These are phyloP conservation scores for Antechinus stuartii DNA, from an alignment of 2,113 vertebrate genomes.

Conservation along the genomic window DNA sequence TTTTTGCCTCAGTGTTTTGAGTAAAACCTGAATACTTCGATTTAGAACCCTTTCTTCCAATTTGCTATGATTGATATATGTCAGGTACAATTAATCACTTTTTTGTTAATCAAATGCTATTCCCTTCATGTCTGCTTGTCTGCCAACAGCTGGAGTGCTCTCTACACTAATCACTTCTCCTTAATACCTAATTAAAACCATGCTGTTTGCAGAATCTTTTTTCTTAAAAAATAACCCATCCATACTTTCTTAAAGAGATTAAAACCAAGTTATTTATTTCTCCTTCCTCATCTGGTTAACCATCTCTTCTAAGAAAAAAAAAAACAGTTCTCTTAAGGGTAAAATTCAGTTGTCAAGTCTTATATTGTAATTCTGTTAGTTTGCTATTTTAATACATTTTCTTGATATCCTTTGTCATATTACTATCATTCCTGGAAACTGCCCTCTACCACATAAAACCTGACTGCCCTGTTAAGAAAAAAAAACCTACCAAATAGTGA, in stretches of 20 bases:
- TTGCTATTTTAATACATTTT: too few relatives aligned
- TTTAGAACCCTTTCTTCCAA: too few relatives aligned
- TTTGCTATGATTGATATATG: not conserved
- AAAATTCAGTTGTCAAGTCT: too few relatives aligned
- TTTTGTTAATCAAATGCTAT: not conserved
- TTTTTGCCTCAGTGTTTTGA: not conserved
- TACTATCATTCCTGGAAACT: too few relatives aligned
- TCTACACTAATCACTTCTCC: not conserved
- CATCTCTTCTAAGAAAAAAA: not conserved
- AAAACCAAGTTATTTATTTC: not conserved
- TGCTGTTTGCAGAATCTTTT: conserved; percentile 30
- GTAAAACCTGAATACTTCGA: not conserved
- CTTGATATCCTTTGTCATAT: too few relatives aligned
- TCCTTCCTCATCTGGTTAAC: not conserved
- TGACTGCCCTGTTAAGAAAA: too few relatives aligned
- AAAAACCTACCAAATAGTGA: too few relatives aligned
- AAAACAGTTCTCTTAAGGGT: not conserved
- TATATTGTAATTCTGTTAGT: too few relatives aligned
- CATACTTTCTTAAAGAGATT: not conserved
- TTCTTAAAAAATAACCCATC: not conserved
- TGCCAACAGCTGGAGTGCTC: not conserved
- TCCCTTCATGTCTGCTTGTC: not conserved
- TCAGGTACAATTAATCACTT: not conserved
- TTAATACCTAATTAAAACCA: conserved; percentile 38
- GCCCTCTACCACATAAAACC: too few relatives aligned